A percentile compares a stretch with the other conserved stretches of the same genome.
phyloP scores from a whole-genome alignment of 2,888 invertebrate genomes.

The Venustoraphidia nigricollis region DNA sequence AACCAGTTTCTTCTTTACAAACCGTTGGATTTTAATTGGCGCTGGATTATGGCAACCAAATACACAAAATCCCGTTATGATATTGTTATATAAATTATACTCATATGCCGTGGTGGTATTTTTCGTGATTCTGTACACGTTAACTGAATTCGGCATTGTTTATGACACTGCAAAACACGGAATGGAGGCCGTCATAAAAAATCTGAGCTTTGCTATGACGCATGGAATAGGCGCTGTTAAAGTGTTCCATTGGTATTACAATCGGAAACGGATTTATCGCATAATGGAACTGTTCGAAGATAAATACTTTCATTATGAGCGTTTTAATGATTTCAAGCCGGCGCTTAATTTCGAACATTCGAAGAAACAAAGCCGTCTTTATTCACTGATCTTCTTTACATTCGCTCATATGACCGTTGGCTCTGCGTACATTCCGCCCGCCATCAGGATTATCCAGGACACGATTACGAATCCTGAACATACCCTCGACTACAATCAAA shows the following conservation, averaged over 20 bases:
- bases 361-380: slow-evolving; percentile 17
- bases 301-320: slow-evolving; percentile 16
- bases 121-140: slow-evolving; percentile 20
- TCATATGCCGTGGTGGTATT: slow-evolving; percentile 17
- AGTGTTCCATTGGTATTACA: slow-evolving; percentile 19
- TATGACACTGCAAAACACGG: slow-evolving; percentile 16
- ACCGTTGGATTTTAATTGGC: slow-evolving; percentile 19
- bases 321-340: slow-evolving; percentile 15
- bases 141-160: slow-evolving; percentile 19
- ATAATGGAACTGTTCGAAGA: slow-evolving; percentile 18
- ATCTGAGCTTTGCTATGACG: slow-evolving; percentile 20
- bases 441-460: slow-evolving; percentile 12
- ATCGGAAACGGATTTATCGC: slow-evolving; percentile 12
- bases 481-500: slow-evolving; percentile 11
- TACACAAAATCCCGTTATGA: slow-evolving; percentile 11
- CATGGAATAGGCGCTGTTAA: slow-evolving; percentile 22
- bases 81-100: slow-evolving; percentile 16
- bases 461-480: slow-evolving; percentile 7
- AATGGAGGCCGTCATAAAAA: slow-evolving; percentile 20
- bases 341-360: slow-evolving; percentile 13
- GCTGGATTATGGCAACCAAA: slow-evolving; percentile 21
- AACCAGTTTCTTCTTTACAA: slow-evolving; percentile 13
- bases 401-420: slow-evolving; percentile 19
- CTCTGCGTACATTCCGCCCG: slow-evolving; percentile 20
- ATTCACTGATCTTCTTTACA: slow-evolving; percentile 17